Evolutionary conservation across 2,888 invertebrate genomes (phyloP).

Genomic region (Sicus ferrugineus): DNA sequence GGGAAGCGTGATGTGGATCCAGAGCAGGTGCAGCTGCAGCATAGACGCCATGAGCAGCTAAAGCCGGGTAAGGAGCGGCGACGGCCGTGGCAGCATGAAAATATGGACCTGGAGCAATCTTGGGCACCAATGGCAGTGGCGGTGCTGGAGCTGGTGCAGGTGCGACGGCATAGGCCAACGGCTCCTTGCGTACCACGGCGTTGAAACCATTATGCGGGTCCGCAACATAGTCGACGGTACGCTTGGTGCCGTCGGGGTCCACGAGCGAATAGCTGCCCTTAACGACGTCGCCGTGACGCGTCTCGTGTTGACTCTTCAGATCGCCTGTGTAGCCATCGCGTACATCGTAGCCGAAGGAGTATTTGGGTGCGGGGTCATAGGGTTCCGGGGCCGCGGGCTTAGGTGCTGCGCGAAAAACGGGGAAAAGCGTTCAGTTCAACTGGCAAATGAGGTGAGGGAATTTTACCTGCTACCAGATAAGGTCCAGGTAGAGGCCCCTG

Average conservation of each 20-base stretch:
- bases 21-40: constrained; percentile 39
- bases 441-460: neutral
- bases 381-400: constrained; percentile 58
- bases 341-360: constrained; percentile 66
- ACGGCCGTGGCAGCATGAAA: constrained; percentile 50
- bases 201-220: constrained; percentile 66
- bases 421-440: neutral
- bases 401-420: constrained; percentile 43
- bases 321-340: constrained; percentile 67
- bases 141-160: constrained; percentile 50
- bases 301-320: constrained; percentile 69
- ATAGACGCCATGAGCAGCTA: constrained; percentile 54
- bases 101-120: constrained; percentile 43
- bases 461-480: constrained; percentile 52
- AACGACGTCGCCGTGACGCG: constrained; percentile 72
- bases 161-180: constrained; percentile 54
- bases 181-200: constrained; percentile 63
- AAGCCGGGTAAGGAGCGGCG: constrained; percentile 50
- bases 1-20: constrained; percentile 41
- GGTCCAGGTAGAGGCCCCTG: constrained; percentile 44
- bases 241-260: constrained; percentile 71
- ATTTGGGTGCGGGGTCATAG: constrained; percentile 64
- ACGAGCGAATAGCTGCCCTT: constrained; percentile 68
- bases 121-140: constrained; percentile 52
- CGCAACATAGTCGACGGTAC: constrained; percentile 71